phyloP scores from a whole-genome alignment of 2,888 invertebrate genomes.

The Nymphalis c-album region DNA sequence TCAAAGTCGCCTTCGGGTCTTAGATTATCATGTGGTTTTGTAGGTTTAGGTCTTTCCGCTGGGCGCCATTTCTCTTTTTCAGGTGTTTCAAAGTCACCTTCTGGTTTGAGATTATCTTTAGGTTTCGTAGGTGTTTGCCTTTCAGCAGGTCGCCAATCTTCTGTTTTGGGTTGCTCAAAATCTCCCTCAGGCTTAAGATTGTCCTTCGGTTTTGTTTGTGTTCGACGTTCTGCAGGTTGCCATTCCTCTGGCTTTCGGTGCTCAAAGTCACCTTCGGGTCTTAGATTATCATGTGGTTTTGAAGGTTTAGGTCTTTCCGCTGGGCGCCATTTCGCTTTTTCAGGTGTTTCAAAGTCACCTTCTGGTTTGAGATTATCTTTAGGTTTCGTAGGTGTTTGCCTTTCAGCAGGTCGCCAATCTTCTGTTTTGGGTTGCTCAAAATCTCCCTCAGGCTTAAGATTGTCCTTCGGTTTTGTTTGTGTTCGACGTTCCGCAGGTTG shows the following conservation, averaged over 20 bases:
- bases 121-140: constrained; percentile 66
- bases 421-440: constrained; percentile 63
- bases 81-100: constrained; percentile 81
- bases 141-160: constrained; percentile 65
- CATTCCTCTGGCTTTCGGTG: constrained; percentile 67
- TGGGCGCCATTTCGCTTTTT: too few relatives aligned
- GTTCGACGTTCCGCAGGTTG: constrained; percentile 56
- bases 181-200: constrained; percentile 77
- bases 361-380: constrained; percentile 82
- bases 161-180: constrained; percentile 68
- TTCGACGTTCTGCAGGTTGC: constrained; percentile 68
- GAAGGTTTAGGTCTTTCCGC: too few relatives aligned
- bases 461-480: constrained; percentile 69
- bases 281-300: constrained; percentile 53
- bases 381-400: constrained; percentile 77
- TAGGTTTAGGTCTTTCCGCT: constrained; percentile 65
- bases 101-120: constrained; percentile 76
- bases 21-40: constrained; percentile 74
- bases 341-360: constrained; percentile 43
- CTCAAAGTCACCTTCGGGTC: constrained; percentile 72
- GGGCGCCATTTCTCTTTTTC: constrained; percentile 73
- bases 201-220: constrained; percentile 69
- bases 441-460: constrained; percentile 75
- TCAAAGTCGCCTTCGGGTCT: constrained; percentile 55
- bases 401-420: constrained; percentile 76